Evolutionary conservation across 2,113 vertebrate genomes (phyloP).

Genomic region (Rhea pennata): DNA sequence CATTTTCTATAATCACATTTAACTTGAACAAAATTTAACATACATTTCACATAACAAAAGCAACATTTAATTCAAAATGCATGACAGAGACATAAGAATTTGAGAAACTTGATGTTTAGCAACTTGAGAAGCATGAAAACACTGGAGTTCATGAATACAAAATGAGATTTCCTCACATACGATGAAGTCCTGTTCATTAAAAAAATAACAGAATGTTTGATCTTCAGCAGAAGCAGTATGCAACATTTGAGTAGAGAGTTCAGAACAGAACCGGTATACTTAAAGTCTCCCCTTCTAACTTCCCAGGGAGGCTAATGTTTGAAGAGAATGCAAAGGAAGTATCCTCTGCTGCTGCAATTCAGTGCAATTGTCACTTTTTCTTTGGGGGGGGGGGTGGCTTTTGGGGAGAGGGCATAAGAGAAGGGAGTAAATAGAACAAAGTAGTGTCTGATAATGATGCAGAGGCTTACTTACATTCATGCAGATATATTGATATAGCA

Average conservation of each 20-base stretch:
- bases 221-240: neutral
- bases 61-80: neutral
- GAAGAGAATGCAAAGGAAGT: neutral
- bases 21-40: neutral
- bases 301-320: neutral
- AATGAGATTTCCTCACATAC: neutral
- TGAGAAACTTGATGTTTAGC: neutral
- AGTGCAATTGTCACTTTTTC: neutral
- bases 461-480: neutral
- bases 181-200: neutral
- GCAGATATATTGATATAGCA: neutral
- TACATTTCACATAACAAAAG: neutral
- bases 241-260: neutral
- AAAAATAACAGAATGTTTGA: neutral
- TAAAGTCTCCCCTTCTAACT: neutral
- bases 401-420: neutral
- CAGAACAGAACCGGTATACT: neutral
- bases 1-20: neutral
- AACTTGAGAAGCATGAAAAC: neutral
- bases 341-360: neutral
- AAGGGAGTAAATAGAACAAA: neutral
- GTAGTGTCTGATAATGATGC: neutral
- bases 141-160: neutral
- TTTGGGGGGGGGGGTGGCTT: neutral
- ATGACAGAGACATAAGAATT: neutral